phyloP scores from a whole-genome alignment of 2,113 vertebrate genomes.

The Alaudala cheleensis region DNA sequence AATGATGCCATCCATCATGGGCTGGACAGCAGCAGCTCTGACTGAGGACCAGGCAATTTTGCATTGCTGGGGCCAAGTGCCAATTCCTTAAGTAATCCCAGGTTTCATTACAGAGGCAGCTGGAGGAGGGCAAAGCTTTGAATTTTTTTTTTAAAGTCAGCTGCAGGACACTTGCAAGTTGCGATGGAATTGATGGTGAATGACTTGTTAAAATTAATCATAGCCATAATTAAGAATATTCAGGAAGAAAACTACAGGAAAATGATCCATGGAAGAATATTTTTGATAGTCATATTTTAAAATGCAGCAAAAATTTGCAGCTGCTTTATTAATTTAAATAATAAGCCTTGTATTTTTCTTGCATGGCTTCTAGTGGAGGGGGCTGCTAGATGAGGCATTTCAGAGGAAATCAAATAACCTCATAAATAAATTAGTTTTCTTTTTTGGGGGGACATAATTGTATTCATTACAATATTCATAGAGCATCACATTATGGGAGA shows the following conservation, averaged over 20 bases:
- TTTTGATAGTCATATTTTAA: constrained; percentile 25
- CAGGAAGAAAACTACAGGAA: constrained; percentile 53
- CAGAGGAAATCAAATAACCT: constrained; percentile 39
- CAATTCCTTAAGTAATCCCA: constrained; percentile 61
- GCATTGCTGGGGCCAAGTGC: not conserved
- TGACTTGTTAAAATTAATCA: constrained; percentile 72
- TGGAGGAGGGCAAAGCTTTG: not conserved
- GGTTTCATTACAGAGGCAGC: constrained; percentile 55
- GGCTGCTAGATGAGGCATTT: constrained; percentile 51
- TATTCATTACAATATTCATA: not conserved
- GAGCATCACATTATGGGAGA: not conserved
- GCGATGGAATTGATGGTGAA: constrained; percentile 40
- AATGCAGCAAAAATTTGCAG: constrained; percentile 41
- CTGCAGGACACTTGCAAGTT: constrained; percentile 58
- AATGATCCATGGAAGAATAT: constrained; percentile 52
- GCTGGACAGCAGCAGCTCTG: constrained; percentile 36
- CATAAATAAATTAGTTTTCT: constrained; percentile 51
- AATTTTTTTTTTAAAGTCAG: not conserved
- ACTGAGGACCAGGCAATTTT: constrained; percentile 56
- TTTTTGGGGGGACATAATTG: constrained; percentile 9
- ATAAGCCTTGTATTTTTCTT: constrained; percentile 14
- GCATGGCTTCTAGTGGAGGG: constrained; percentile 31
- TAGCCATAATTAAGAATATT: constrained; percentile 64
- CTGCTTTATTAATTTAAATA: constrained; percentile 67
- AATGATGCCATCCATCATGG: constrained; percentile 50